Evolutionary conservation across 2,797 vertebrate genomes (phyloP).

Genomic region (Molothrus ater): DNA sequence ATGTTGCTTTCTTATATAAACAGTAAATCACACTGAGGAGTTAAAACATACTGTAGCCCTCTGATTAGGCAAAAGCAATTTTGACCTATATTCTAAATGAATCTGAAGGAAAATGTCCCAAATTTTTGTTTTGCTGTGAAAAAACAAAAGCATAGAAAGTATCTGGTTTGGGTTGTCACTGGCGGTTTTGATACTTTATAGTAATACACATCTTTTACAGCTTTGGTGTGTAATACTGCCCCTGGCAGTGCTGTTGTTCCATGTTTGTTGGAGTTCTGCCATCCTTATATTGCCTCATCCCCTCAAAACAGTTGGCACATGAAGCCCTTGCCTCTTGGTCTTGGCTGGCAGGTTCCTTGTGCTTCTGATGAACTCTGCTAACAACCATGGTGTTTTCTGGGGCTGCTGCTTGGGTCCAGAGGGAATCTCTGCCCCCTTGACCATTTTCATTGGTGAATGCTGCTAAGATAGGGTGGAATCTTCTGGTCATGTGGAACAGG

Average conservation of each 20-base stretch:
- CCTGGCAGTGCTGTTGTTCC: neutral
- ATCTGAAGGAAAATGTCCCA: neutral
- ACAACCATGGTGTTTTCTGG: neutral
- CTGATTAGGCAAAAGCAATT: neutral
- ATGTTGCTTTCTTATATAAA: neutral
- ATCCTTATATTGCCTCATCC: neutral
- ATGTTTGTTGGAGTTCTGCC: neutral
- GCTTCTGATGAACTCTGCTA: neutral
- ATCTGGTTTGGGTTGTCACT: neutral
- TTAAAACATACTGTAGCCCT: neutral
- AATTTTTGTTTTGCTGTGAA: neutral
- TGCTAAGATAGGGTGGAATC: neutral
- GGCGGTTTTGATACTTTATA: neutral
- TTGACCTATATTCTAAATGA: neutral
- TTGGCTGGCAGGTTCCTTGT: neutral
- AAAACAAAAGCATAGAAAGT: neutral
- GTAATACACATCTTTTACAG: neutral
- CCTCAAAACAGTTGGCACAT: neutral
- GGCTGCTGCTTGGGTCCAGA: neutral
- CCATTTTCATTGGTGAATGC: neutral
- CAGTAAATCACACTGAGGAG: neutral
- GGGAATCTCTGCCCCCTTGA: neutral
- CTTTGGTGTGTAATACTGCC: neutral
- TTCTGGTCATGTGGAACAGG: neutral
- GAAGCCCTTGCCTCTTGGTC: neutral